Conservation (phyloP, 2,113 vertebrate genomes). For the Athene noctua region DNA sequence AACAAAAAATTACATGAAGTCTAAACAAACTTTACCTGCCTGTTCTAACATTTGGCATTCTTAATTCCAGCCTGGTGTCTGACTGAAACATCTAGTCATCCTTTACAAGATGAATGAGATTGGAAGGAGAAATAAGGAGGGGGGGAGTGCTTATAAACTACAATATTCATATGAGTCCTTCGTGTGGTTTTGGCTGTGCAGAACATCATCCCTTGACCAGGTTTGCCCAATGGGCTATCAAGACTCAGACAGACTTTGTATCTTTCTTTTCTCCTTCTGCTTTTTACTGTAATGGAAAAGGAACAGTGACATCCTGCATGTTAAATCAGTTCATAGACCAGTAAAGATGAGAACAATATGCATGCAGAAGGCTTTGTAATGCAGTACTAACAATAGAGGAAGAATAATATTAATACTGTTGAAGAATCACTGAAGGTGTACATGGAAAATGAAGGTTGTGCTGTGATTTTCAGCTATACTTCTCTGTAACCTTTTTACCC, state of each 20-base stretch:
- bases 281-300: not conserved
- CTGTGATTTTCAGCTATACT: not conserved
- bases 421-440: not conserved
- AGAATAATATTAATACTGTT: not conserved
- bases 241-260: not conserved
- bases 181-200: not conserved
- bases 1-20: not conserved
- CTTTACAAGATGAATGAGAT: not conserved
- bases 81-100: not conserved
- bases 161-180: not conserved
- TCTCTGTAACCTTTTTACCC: not conserved
- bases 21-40: not conserved
- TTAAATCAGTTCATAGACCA: not conserved
- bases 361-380: not conserved
- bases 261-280: not conserved
- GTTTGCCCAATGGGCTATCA: not conserved
- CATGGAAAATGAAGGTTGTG: not conserved
- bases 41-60: not conserved
- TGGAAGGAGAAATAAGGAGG: not conserved
- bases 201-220: not conserved
- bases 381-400: not conserved
- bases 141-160: not conserved
- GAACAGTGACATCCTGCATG: not conserved
- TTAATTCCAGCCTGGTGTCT: not conserved
- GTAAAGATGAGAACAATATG: not conserved